A percentile compares a stretch with the other conserved stretches of the same genome.
Conservation (phyloP, 1,140 invertebrate genomes). For the Sycobia sp. region DNA sequence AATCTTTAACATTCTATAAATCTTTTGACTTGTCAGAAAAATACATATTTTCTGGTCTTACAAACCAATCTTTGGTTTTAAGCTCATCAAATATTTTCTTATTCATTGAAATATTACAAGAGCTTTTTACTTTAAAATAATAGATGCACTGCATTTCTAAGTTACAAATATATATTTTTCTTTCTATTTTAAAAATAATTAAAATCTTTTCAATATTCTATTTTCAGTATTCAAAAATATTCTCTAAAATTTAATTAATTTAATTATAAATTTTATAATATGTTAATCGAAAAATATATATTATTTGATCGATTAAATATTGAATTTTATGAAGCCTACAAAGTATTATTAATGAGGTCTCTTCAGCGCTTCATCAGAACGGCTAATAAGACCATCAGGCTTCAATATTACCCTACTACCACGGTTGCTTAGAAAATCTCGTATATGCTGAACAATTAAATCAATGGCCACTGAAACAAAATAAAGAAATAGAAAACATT, state of each 20-base stretch:
- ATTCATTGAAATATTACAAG: conserved; percentile 4
- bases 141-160: conserved; percentile 10
- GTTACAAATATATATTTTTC: conserved; percentile 15
- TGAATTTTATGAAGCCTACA: conserved; percentile 27
- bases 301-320: conserved; percentile 47
- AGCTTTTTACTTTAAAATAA: conserved; percentile 11
- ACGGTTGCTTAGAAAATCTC: conserved; percentile 75
- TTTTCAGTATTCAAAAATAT: no score
- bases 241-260: conserved; percentile 14
- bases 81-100: conserved; percentile 23
- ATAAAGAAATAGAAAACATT: conserved; percentile 23
- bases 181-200: no score
- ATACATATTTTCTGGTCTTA: conserved; percentile 8
- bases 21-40: conserved; percentile 9
- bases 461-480: conserved; percentile 85
- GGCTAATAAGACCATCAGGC: conserved; percentile 49
- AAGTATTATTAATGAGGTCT: conserved; percentile 50
- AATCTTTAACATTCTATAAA: conserved; percentile 10
- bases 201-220: no score
- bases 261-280: conserved; percentile 7
- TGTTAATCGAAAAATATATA: neutral
- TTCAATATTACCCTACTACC: conserved; percentile 47
- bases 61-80: conserved; percentile 27
- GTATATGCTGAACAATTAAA: conserved; percentile 91
- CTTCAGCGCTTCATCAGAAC: conserved; percentile 46